Conservation (phyloP, 2,888 invertebrate species). For the Lycocerus yunnanus region DNA sequence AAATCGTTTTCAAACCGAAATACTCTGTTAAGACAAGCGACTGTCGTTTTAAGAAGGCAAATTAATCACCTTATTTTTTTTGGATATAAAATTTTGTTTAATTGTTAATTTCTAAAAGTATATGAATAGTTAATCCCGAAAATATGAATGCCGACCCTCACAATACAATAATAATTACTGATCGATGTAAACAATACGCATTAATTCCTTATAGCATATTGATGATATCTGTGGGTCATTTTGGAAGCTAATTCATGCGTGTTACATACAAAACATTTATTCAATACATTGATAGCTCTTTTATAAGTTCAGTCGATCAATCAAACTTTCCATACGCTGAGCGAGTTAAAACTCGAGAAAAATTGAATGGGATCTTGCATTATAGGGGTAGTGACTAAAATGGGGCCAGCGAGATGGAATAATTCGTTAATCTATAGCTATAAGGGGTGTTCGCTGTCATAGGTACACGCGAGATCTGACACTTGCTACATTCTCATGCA, state of each 20-base stretch:
- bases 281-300: conserved; percentile 51
- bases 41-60: not conserved
- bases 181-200: conserved; percentile 40
- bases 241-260: conserved; percentile 49
- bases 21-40: not conserved
- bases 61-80: not conserved
- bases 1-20: conserved; percentile 13
- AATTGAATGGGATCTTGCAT: conserved; percentile 26
- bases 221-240: conserved; percentile 46
- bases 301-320: conserved; percentile 49
- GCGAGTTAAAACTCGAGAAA: conserved; percentile 20
- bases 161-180: conserved; percentile 25
- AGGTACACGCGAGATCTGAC: conserved; percentile 43
- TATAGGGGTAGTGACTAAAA: conserved; percentile 44
- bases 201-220: conserved; percentile 49
- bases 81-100: not conserved
- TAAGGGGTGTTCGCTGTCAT: conserved; percentile 44
- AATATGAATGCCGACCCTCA: not conserved
- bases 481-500: conserved; percentile 51
- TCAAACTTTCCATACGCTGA: conserved; percentile 40
- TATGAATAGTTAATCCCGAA: not conserved
- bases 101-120: not conserved
- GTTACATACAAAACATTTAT: conserved; percentile 48
- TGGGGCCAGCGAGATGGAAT: conserved; percentile 51
- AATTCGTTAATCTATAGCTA: conserved; percentile 53